Base-by-base conservation (phyloP, 2,888 invertebrate species). In the Venustoraphidia nigricollis region DNA sequence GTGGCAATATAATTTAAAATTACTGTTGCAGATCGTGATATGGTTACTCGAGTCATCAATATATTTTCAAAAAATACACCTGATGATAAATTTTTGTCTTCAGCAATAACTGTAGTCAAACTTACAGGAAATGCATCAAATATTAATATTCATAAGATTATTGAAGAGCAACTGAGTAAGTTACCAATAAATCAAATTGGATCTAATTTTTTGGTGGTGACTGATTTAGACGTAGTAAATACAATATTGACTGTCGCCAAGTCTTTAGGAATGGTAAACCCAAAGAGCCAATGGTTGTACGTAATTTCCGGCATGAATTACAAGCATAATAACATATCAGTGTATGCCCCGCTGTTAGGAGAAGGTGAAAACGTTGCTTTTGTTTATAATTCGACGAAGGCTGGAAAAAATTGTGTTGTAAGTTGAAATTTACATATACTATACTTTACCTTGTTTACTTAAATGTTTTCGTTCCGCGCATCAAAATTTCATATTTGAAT, bases 351-450 rank as follows among this genome's bases (percentile, higher is more conserved):
- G 53, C 65, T 79, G 1, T 64, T 85, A 34, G 70, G 69, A 10
- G 89, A 89, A 61, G 90, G 90, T 1, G 85, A 85, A 57, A 88
- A 90, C 61, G 67, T 89, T 9, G 87, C 87, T 0, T 87, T 85
- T 58, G 70, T 84, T 11, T 79, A 80, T 53, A 89, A 89, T 60
- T 67, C 71, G 14, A 83, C 86, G 1, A 56, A 56, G 0, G 64
- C 66, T 11, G 63, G 66, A 35, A 57, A 62, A 34, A 63, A 67
- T 35, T 84, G 83, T 59, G 65, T 67, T 68, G 81, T 81, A 62
- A 61, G 59, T 54, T 47, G 4, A 38, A 11, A 38, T 1, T 38
- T 38, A 38, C 11, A 38, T 38, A 27, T 27, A 27, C 6, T 27
- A 27, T 27, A 27, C 27, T 27, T 6, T 27, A 27, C 27, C 27